Conservation (phyloP, 2,113 vertebrate species). For the Corynorhinus townsendii region DNA sequence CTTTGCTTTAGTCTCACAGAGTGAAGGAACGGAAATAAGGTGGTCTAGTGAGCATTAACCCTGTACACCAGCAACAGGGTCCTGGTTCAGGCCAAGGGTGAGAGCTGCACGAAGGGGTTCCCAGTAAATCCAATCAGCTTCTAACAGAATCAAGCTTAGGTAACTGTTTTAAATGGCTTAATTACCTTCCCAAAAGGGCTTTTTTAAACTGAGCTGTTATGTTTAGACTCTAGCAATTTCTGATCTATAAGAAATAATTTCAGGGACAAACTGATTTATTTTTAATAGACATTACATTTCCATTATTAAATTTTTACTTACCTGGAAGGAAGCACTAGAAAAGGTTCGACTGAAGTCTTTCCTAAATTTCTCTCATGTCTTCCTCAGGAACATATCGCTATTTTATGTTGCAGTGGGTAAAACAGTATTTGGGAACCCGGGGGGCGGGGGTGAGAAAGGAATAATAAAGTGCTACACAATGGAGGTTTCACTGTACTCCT, state of each 20-base stretch:
- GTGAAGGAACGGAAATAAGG: not conserved
- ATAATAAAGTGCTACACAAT: slow-evolving; percentile 55
- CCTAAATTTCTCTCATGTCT: slow-evolving; percentile 67
- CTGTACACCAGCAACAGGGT: not conserved
- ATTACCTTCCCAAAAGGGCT: not conserved
- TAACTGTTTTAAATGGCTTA: slow-evolving; percentile 24
- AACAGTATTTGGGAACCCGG: slow-evolving; percentile 63
- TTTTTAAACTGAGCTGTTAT: not conserved
- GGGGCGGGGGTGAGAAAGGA: slow-evolving; percentile 39
- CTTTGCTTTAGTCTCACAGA: slow-evolving; percentile 1
- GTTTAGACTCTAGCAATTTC: not conserved
- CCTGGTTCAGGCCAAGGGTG: not conserved
- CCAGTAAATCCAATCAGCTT: slow-evolving; percentile 3
- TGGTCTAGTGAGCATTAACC: not conserved
- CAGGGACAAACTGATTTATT: not conserved
- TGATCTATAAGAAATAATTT: not conserved
- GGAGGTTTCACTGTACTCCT: slow-evolving; percentile 56
- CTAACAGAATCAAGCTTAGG: slow-evolving; percentile 5
- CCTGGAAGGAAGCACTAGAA: slow-evolving; percentile 67
- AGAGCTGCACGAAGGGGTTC: not conserved
- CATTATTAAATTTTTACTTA: slow-evolving; percentile 65
- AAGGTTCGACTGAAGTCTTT: slow-evolving; percentile 67
- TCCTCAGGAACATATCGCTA: slow-evolving; percentile 70
- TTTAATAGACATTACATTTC: slow-evolving; percentile 33
- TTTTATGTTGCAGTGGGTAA: slow-evolving; percentile 60